Percentiles rank a stretch among this genome's conserved stretches.
Evolutionary conservation across 1,140 invertebrate species (phyloP).

Genomic region (Geopemphigus sp.): DNA sequence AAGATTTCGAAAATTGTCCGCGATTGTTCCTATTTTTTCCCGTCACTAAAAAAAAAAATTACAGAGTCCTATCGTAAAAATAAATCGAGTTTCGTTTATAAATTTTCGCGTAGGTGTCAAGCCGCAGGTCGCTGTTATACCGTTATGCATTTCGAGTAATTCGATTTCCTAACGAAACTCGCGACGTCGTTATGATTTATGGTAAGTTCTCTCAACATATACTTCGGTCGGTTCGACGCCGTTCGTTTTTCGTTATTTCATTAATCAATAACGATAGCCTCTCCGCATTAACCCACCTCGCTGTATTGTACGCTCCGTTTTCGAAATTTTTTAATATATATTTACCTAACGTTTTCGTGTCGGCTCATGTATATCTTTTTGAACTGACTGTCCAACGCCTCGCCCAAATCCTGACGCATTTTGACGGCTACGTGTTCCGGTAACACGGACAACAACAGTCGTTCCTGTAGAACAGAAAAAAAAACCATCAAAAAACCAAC

Average conservation of each 20-base stretch:
- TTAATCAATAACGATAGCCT: neutral
- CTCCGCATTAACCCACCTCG: no score
- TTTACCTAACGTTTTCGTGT: constrained; percentile 91
- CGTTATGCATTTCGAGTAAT: neutral
- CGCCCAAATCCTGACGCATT: constrained; percentile 87
- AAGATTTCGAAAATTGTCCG: no score
- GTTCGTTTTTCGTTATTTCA: constrained; percentile 5
- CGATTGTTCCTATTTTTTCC: no score
- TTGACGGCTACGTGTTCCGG: constrained; percentile 93
- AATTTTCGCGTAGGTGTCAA: no score
- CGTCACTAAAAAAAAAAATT: no score
- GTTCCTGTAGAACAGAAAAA: constrained; percentile 65
- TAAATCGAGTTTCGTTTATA: no score
- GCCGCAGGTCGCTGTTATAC: no score
- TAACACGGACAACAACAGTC: constrained; percentile 83
- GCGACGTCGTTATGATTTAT: neutral
- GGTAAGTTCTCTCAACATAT: neutral
- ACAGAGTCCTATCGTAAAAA: no score
- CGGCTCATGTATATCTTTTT: constrained; percentile 97
- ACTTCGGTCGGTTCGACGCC: neutral
- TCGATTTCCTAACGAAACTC: neutral
- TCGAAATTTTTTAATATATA: neutral
- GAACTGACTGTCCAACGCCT: constrained; percentile 83
- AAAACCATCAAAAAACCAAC: neutral
- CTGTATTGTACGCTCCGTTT: no score